Evolutionary conservation across 2,888 invertebrate species (phyloP).

Genomic region (Dolomedes plantarius): DNA sequence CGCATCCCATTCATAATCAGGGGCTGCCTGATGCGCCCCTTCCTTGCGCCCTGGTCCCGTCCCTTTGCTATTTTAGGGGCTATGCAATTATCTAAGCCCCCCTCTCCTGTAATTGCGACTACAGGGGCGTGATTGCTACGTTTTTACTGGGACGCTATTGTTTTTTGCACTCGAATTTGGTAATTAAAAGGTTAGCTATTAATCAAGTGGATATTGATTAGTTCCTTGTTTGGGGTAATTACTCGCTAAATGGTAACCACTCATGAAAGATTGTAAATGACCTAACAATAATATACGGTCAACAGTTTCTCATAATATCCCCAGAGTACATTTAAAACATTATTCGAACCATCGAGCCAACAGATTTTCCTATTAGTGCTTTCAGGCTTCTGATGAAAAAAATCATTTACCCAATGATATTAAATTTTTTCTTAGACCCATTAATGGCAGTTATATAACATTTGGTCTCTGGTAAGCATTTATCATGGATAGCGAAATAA

Average conservation of each 20-base stretch:
- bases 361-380: too few relatives aligned
- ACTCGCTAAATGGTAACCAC: constrained; percentile 57
- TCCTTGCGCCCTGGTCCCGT: constrained; percentile 44
- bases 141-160: constrained; percentile 27
- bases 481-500: too few relatives aligned
- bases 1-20: constrained; percentile 68
- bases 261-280: not conserved
- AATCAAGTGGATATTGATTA: constrained; percentile 61
- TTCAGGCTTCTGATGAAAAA: too few relatives aligned
- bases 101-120: constrained; percentile 53
- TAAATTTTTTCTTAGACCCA: too few relatives aligned
- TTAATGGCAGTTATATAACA: too few relatives aligned
- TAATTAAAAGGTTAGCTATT: constrained; percentile 65
- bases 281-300: too few relatives aligned
- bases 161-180: constrained; percentile 27
- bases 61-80: constrained; percentile 61
- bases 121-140: constrained; percentile 12
- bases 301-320: too few relatives aligned
- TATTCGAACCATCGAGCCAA: too few relatives aligned
- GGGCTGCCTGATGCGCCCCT: constrained; percentile 59
- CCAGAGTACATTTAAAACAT: too few relatives aligned
- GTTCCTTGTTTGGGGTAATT: constrained; percentile 49
- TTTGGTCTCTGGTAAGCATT: too few relatives aligned
- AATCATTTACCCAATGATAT: too few relatives aligned
- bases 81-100: constrained; percentile 58